phyloP scores from a whole-genome alignment of 2,888 invertebrate genomes.

The Empis stercorea region DNA sequence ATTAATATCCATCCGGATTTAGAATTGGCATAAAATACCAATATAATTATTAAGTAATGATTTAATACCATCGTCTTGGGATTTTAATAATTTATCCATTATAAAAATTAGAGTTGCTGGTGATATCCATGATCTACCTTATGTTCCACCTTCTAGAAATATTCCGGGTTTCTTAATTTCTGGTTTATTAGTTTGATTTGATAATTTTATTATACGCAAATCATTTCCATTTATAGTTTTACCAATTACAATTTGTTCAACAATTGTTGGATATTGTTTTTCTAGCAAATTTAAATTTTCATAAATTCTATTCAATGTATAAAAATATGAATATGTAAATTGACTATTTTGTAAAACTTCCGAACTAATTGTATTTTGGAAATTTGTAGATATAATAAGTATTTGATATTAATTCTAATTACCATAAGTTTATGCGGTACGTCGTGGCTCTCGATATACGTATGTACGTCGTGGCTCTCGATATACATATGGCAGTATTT shows the following conservation, averaged over 20 bases:
- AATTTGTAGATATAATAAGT: too few relatives aligned
- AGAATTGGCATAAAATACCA: conserved; percentile 63
- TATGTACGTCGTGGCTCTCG: too few relatives aligned
- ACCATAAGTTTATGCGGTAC: too few relatives aligned
- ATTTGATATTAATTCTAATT: too few relatives aligned
- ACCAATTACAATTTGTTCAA: conserved; percentile 41
- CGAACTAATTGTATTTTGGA: conserved; percentile 12
- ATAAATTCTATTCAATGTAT: conserved; percentile 38
- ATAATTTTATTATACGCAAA: conserved; percentile 43
- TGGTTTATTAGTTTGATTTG: conserved; percentile 34
- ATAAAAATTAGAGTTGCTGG: conserved; percentile 51
- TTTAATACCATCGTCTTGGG: conserved; percentile 38
- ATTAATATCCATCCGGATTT: conserved; percentile 67
- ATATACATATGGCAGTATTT: too few relatives aligned
- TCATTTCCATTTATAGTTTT: conserved; percentile 45
- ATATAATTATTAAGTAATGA: conserved; percentile 41
- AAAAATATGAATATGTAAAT: conserved; percentile 27
- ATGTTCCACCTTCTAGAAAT: conserved; percentile 51
- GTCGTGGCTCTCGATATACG: too few relatives aligned
- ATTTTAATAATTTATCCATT: conserved; percentile 46
- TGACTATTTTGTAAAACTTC: conserved; percentile 33
- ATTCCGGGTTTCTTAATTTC: conserved; percentile 26
- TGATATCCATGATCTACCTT: conserved; percentile 65
- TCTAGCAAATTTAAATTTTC: conserved; percentile 42
- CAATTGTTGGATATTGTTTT: conserved; percentile 34